Base-by-base conservation (phyloP, 1,140 invertebrate genomes). In the Drosophila orena region DNA sequence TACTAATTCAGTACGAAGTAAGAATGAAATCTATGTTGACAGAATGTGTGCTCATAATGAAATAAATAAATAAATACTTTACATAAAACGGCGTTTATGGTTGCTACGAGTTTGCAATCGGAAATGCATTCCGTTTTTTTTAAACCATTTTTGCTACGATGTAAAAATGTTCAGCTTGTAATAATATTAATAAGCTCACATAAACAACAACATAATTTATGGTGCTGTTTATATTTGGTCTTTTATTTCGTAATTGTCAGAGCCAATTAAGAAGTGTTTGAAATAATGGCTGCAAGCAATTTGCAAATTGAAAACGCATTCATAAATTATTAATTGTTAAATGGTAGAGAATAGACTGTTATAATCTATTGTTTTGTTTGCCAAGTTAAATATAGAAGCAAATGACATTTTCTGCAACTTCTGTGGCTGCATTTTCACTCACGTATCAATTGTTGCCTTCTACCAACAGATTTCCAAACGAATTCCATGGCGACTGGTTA, bases 401-500 rank as follows among this genome's bases (percentile, higher is more conserved):
- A 30, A 30, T 30, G 30, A 30, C 30, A 30, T 30, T 30, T 15
- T 4, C 2, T 30, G 12, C 4, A 14, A 14, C 22, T 24, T 12
- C 37, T 14, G 3, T 38, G 14, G 14, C 37, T 38, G 11, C 12
- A 44, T 12, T 10, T 54, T 40, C 3, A 61, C 59, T 62, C 37
- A 62, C 59, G 22, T 1, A 58, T 24, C 60, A 61, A 34, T 15
- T 61, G 22, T n/a, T 61, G 34, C 11, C 17, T 61, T 20, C 46
- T 30, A 11, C 37, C 37, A 30, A 65, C 34, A 12, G 43, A 22
- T 61, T 22, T 64, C 27, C 44, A 60, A 64, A 64, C 55, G 30
- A 64, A 69, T 34, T 52, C 40, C 24, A 47, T 46, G 54, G 34
- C 10, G 17, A 17, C 40, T 57, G 42, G 60, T 77, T 77, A 61